Conservation (phyloP, 2,888 invertebrate species). For the Caenorhabditis sulstoni region DNA sequence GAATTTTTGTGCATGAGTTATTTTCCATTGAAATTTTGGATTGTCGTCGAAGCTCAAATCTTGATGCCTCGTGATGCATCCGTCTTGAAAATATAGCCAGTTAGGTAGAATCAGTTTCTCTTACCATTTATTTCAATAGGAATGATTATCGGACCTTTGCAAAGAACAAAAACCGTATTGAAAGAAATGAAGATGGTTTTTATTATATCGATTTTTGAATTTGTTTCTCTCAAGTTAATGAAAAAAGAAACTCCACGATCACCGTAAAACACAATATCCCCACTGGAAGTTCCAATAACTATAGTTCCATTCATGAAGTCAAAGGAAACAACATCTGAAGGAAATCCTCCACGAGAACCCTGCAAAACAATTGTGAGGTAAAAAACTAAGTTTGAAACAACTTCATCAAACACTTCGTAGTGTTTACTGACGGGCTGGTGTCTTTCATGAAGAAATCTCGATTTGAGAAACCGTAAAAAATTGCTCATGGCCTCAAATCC, state of each 20-base stretch:
- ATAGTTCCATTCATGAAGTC: conserved; percentile 22
- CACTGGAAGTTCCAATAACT: conserved; percentile 24
- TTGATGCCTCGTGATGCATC: no score
- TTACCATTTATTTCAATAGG: no score
- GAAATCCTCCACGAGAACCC: conserved; percentile 48
- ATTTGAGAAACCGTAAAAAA: conserved; percentile 16
- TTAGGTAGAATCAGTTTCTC: no score
- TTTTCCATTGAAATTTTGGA: no score
- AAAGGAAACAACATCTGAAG: conserved; percentile 36
- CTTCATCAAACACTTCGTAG: neutral
- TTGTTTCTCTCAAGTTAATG: conserved; percentile 2
- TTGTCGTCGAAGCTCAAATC: no score
- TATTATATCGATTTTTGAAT: neutral
- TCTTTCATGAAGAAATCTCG: conserved; percentile 19
- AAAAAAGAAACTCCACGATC: conserved; percentile 14
- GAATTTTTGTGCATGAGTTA: no score
- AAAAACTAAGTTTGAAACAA: no score
- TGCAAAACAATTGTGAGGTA: conserved; percentile 6
- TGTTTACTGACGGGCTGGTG: neutral
- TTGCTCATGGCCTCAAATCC: conserved; percentile 5
- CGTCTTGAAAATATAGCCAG: no score
- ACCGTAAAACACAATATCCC: conserved; percentile 38
- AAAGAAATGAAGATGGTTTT: neutral
- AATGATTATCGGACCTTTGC: neutral
- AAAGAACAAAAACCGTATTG: conserved; percentile 15